phyloP scores from a whole-genome alignment of 2,797 vertebrate species.

The Hoplostethus mediterraneus region DNA sequence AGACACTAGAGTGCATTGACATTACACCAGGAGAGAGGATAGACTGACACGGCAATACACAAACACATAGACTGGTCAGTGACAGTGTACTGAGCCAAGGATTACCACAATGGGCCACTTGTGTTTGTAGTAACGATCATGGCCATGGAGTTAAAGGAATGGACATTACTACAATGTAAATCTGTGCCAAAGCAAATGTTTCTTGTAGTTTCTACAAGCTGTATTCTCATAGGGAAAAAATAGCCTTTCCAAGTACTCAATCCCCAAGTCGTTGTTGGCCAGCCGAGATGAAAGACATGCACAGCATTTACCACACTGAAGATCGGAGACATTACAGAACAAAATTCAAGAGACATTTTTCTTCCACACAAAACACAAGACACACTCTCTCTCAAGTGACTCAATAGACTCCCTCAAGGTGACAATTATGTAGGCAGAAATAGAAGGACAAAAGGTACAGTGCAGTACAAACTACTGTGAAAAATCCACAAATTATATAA shows the following conservation, averaged over 20 bases:
- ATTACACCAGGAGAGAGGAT: constrained; percentile 80
- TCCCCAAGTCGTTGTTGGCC: constrained; percentile 80
- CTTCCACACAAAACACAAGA: constrained; percentile 74
- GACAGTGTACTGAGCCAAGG: constrained; percentile 83
- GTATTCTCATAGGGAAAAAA: constrained; percentile 83
- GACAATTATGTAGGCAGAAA: constrained; percentile 82
- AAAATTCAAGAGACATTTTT: constrained; percentile 81
- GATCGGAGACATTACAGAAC: constrained; percentile 75
- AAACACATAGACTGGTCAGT: constrained; percentile 82
- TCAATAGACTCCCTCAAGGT: constrained; percentile 80
- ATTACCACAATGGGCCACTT: constrained; percentile 82
- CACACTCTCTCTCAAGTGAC: constrained; percentile 80
- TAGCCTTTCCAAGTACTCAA: constrained; percentile 85
- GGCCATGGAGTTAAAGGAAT: constrained; percentile 82
- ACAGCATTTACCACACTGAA: constrained; percentile 78
- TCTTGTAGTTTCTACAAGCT: constrained; percentile 89
- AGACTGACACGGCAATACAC: constrained; percentile 78
- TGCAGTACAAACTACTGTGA: constrained; percentile 86
- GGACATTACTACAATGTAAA: constrained; percentile 85
- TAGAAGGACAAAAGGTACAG: constrained; percentile 84
- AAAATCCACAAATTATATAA: constrained; percentile 87
- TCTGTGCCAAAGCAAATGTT: constrained; percentile 89
- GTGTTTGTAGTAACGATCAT: constrained; percentile 83
- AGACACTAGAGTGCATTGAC: constrained; percentile 83
- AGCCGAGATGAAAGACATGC: constrained; percentile 77